Percentiles rank a stretch among this genome's conserved stretches.
Conservation (phyloP, 2,888 invertebrate genomes). For the Carpatolechia fugitivella region DNA sequence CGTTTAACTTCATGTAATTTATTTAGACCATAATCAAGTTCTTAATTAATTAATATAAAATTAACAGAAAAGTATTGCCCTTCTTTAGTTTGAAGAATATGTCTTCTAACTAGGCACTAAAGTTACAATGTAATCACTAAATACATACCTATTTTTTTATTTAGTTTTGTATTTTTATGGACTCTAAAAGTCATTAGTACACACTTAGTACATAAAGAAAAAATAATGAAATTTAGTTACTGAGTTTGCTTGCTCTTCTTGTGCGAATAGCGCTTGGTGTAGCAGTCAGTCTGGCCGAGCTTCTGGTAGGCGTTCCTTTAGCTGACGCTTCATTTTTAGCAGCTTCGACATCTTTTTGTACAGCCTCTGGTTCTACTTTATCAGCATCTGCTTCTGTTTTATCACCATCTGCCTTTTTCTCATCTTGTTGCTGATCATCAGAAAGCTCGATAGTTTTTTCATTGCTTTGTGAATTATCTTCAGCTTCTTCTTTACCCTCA, state of each 20-base stretch:
- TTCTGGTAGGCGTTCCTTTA: slow-evolving; percentile 41
- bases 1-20: too few species aligned
- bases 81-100: too few species aligned
- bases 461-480: slow-evolving; percentile 1
- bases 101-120: too few species aligned
- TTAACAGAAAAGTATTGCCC: too few species aligned
- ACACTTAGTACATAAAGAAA: too few species aligned
- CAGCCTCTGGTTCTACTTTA: slow-evolving; percentile 4
- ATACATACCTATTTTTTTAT: too few species aligned
- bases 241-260: slow-evolving; percentile 51
- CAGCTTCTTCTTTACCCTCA: slow-evolving; percentile 11
- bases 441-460: too few species aligned
- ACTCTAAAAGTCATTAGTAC: too few species aligned
- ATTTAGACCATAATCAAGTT: too few species aligned
- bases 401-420: not conserved
- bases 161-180: too few species aligned
- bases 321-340: slow-evolving; percentile 31
- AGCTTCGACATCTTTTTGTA: slow-evolving; percentile 23
- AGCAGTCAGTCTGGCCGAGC: slow-evolving; percentile 40
- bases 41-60: too few species aligned
- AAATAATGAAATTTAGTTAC: slow-evolving; percentile 35
- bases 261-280: slow-evolving; percentile 53
- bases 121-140: too few species aligned
- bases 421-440: not conserved
- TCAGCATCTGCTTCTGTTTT: not conserved